Evolutionary conservation across 2,113 vertebrate genomes (phyloP), one percentile per base, ranked within the genome.

Genomic region (Caranx ignobilis): DNA sequence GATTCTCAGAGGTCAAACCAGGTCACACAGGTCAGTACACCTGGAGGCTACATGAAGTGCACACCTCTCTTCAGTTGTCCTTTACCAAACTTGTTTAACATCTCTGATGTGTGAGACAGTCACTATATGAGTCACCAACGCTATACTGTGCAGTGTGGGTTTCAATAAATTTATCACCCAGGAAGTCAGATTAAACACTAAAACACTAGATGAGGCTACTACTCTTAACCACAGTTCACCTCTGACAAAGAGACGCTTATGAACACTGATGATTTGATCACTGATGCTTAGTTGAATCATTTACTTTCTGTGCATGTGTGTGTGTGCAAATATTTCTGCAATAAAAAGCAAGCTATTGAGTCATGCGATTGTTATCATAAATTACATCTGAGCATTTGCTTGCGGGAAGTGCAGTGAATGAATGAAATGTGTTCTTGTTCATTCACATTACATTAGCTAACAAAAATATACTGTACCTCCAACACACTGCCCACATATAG

Each of bases 111-210:
- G 3, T 16, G 39, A 71, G 11, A 41, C 3, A 18, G 18, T 10
- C 43, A 47, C 41, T 32, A 12, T 34, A 31, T 68, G 55, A 60
- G 45, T 80, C 64, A 71, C 16, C 18, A 12, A 21, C 59, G n/a
- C 54, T 26, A 32, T 37, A 56, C 37, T 68, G 48, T 50, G 56
- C 6, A 39, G 35, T 19, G 16, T 11, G 35, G 41, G 18, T 37
- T 21, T 41, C 10, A 50, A 34, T 35, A 41, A 50, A 18, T 63
- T 50, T 50, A 16, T 80, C 48, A 56, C 18, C 2, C 50, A 64
- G 69, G 60, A 77, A 83, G 70, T 68, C 35, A 67, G 39, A 31
- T 37, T 47, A 26, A 45, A 57, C 52, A 66, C 18, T n/a, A 41
- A 7, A 54, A 8, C 19, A 59, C 60, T 5, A 19, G 55, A 52